phyloP scores from a whole-genome alignment of 2,113 vertebrate genomes.

The Alethe castanea region DNA sequence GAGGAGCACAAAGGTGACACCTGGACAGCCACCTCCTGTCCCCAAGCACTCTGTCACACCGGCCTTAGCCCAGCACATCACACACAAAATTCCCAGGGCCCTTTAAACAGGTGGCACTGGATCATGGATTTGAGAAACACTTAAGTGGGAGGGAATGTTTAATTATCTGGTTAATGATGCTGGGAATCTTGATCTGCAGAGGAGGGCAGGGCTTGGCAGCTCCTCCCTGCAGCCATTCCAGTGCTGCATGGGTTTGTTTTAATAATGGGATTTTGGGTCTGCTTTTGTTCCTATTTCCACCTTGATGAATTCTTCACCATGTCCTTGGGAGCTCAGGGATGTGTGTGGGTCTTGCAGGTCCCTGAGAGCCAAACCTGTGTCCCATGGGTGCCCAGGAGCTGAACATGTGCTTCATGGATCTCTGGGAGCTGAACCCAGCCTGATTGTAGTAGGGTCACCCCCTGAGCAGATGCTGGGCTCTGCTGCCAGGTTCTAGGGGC shows the following conservation, averaged over 20 bases:
- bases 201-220: neutral
- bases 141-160: neutral
- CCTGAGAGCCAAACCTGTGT: neutral
- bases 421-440: neutral
- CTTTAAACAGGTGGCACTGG: neutral
- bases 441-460: fast-evolving
- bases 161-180: neutral
- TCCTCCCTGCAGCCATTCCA: neutral
- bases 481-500: fast-evolving
- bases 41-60: neutral
- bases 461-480: neutral
- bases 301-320: fast-evolving
- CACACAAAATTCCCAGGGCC: neutral
- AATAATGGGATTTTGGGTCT: neutral
- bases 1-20: neutral
- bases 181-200: neutral
- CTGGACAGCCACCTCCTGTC: neutral
- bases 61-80: neutral
- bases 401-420: fast-evolving
- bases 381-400: neutral
- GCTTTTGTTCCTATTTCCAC: neutral
- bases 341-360: fast-evolving
- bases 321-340: neutral
- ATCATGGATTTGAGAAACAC: neutral
- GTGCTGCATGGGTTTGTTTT: neutral